These are phyloP conservation scores for Hypercompe scribonia DNA, from an alignment of 2,888 invertebrate genomes.

Conservation along the genomic window DNA sequence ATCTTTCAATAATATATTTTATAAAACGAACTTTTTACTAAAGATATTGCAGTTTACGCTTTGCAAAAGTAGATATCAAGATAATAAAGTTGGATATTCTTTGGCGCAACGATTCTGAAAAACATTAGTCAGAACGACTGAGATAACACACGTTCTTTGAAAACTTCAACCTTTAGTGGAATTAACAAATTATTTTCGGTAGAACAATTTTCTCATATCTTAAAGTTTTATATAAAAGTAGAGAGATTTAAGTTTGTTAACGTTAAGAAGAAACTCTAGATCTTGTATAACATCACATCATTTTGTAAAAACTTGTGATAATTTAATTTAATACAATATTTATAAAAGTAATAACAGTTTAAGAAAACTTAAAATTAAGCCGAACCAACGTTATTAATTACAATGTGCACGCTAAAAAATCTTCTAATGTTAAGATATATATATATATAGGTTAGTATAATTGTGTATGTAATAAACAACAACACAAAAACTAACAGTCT, in stretches of 20 bases:
- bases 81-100: slow-evolving; percentile 72
- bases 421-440: background rate
- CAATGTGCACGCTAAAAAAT: background rate
- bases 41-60: slow-evolving; percentile 66
- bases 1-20: slow-evolving; percentile 32
- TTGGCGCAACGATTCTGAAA: slow-evolving; percentile 61
- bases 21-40: slow-evolving; percentile 48
- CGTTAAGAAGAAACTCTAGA: background rate
- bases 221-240: slow-evolving; percentile 29
- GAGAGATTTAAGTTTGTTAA: slow-evolving; percentile 9
- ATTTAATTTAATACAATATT: background rate
- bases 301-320: background rate
- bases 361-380: background rate
- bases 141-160: slow-evolving; percentile 71
- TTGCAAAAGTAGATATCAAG: slow-evolving; percentile 70
- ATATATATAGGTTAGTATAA: background rate
- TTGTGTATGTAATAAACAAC: too few relatives aligned
- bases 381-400: background rate
- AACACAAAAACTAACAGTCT: too few relatives aligned
- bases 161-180: slow-evolving; percentile 57
- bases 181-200: slow-evolving; percentile 57
- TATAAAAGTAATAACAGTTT: background rate
- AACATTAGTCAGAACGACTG: slow-evolving; percentile 64
- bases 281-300: slow-evolving; percentile 2
- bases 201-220: slow-evolving; percentile 42